Evolutionary conservation across 2,113 vertebrate genomes (phyloP).

Genomic region (Leptosomus discolor): DNA sequence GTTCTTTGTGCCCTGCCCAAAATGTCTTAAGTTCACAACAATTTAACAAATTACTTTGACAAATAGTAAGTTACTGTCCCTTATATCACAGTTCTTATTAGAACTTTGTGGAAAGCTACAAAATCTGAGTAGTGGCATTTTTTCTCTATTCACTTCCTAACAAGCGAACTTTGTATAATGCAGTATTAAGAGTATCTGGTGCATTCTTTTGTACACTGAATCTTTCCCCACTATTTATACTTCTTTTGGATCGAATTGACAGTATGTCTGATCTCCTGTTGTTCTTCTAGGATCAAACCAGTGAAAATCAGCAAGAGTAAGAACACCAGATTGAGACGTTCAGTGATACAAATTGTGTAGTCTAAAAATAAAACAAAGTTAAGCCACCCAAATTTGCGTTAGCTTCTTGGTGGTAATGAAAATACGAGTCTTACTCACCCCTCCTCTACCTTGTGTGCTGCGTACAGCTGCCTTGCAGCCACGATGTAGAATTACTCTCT

Average conservation of each 20-base stretch:
- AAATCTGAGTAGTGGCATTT: neutral
- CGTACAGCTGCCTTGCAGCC: neutral
- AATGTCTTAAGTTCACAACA: constrained; percentile 62
- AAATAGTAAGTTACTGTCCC: constrained; percentile 53
- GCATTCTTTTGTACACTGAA: neutral
- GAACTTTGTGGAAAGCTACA: constrained; percentile 43
- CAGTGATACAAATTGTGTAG: neutral
- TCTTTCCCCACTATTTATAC: neutral
- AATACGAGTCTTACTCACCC: neutral
- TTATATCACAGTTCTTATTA: neutral
- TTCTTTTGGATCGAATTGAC: neutral
- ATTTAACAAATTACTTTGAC: constrained; percentile 7
- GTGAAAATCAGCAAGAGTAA: neutral
- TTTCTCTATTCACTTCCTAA: constrained; percentile 35
- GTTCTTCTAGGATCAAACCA: constrained; percentile 23
- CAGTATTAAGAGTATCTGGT: constrained; percentile 10
- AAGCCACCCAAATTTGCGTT: neutral
- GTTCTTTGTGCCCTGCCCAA: constrained; percentile 36
- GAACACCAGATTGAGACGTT: neutral
- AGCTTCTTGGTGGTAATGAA: neutral
- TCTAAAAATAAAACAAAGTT: neutral
- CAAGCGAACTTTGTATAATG: constrained; percentile 44
- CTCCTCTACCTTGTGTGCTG: neutral
- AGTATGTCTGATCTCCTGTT: constrained; percentile 12
- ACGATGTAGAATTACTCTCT: neutral